Conservation (phyloP, 1,140 invertebrate genomes). For the Sarcophaga peregrina region DNA sequence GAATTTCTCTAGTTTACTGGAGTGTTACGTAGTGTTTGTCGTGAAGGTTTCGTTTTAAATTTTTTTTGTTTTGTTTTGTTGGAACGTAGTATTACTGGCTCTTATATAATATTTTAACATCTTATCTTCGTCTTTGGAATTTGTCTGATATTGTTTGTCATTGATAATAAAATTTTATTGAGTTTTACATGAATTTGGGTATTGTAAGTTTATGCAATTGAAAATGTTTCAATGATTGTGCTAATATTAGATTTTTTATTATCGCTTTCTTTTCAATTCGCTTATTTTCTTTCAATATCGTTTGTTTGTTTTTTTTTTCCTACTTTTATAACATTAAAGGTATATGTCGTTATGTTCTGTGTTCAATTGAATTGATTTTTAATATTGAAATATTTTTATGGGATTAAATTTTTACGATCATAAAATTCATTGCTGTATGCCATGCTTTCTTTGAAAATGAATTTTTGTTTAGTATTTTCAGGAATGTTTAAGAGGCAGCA, state of each 20-base stretch:
- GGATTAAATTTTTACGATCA: background rate
- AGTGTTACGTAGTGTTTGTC: slow-evolving; percentile 21
- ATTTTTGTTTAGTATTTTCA: too few relatives aligned
- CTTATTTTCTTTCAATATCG: background rate
- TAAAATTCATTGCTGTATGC: too few relatives aligned
- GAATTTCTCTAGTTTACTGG: slow-evolving; percentile 9
- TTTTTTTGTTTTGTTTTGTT: too few relatives aligned
- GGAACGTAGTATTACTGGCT: background rate
- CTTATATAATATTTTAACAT: background rate
- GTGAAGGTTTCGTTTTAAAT: background rate
- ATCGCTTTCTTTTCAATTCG: background rate
- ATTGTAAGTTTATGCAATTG: slow-evolving; percentile 21
- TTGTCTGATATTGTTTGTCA: slow-evolving; percentile 21
- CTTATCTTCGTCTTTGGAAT: background rate
- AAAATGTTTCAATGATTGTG: slow-evolving; percentile 27
- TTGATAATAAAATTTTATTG: slow-evolving; percentile 28
- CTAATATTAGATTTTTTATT: background rate
- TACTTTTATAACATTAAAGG: background rate
- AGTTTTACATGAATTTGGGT: slow-evolving; percentile 24
- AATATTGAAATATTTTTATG: slow-evolving; percentile 23
- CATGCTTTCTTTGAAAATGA: too few relatives aligned
- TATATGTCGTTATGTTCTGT: background rate
- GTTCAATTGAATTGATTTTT: slow-evolving; percentile 12
- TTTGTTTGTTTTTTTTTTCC: too few relatives aligned
- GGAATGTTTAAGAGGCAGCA: too few relatives aligned